Base-by-base conservation (phyloP, 2,113 vertebrate genomes). In the Tilapia sparmanii region DNA sequence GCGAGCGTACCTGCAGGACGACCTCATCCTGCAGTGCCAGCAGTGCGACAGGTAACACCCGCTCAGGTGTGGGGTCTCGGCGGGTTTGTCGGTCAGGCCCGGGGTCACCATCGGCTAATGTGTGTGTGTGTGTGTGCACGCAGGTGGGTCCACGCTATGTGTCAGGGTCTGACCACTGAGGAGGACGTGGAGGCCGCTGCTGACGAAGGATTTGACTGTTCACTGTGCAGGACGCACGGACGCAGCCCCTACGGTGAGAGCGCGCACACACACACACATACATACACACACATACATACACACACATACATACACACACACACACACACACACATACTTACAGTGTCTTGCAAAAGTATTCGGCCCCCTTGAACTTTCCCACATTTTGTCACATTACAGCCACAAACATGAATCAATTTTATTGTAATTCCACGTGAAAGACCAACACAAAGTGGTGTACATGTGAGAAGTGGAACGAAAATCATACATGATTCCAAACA, bases 131-230 rank as follows among this genome's bases (percentile, higher is more conserved):
- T 82, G 54, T 66, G 12, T 85, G 29, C 78, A 5, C 78, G 10
- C 7, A 99, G 98, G 95, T 99, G 99, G 99, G 97, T 99, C 93
- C 99, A 99, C 79, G 97, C 98, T n/a, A 86, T 95, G 80, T 99
- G 98, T 94, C 98, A 99, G 94, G 98, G 97, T 88, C 96, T 99
- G 94, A 96, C 94, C 89, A 96, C 96, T 11, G 98, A 99, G 78
- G 97, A 98, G 31, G 98, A 99, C 90, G 98, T 99, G 90, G 98
- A 99, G 95, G 94, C 85, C 8, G 96, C 97, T n/a, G 97, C 98
- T 15, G 98, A 99, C 63, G 95, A 97, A 89, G 98, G 98, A 59
- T 99, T 99, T 87, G 97, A 99, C 94, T 99, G 98, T 95, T 96
- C 97, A 47, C 97, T 98, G 95, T 99, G 99, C 95, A 96, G 96